Evolutionary conservation across 1,140 invertebrate species (phyloP), one percentile per base, ranked within the genome.

Genomic region (Eufriesea mexicana): DNA sequence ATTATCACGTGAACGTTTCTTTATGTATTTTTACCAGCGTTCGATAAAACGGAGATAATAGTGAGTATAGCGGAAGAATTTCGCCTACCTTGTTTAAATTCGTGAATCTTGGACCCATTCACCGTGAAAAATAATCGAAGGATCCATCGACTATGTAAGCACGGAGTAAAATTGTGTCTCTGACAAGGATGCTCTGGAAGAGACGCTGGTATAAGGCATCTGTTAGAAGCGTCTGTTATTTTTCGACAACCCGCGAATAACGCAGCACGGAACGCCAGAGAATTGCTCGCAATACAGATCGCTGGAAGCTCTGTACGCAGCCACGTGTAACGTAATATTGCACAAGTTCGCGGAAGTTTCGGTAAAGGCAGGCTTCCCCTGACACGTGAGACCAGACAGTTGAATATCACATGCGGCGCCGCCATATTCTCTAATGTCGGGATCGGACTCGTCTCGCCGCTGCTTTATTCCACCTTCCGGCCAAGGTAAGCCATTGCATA

Each of bases 281-380:
- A 75, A 76, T 67, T 42, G 72, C 64, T 76, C 25, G 57, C 57
- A 68, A 76, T 76, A 72, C 73, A 75, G 72, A 64, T 80, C 79
- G 71, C 79, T 14, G n/a, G 51, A 28, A 28, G n/a, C 64, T 23
- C 16, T 23, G 42, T 64, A 54, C 54, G 54, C 73, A 66, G 72
- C 54, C 62, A 66, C 49, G 79, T 76, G 79, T 82, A 82, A 82
- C 57, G 73, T 54, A 68, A 82, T 82, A 82, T 82, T 51, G 79
- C 51, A 25, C 79, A 82, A 82, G 79, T 82, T 81, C 23, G 51
- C 62, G 47, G 51, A 82, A 82, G 62, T 82, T 82, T 82, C 45
- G 51, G 35, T 7, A 76, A 82, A 55, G 79, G 54, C 18, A 57
- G 28, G 45, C 54, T 51, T 82, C 62, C 73, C 23, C 45, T 82